Conservation (phyloP, 2,113 vertebrate species). For the Dromaius novaehollandiae region DNA sequence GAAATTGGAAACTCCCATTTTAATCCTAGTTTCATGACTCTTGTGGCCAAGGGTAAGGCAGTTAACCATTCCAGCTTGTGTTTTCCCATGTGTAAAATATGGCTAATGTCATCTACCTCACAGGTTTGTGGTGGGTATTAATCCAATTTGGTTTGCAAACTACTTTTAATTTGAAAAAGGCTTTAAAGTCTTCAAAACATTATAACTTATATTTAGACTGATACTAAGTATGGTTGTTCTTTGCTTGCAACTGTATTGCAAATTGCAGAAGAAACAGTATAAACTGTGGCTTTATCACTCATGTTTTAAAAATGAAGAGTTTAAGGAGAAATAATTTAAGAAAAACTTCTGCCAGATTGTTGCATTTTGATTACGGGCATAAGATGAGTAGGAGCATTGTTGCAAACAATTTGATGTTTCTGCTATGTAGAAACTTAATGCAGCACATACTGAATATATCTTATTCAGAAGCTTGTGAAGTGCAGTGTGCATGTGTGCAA, state of each 20-base stretch:
- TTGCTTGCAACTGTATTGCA: not conserved
- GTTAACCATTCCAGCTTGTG: not conserved
- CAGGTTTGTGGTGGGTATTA: not conserved
- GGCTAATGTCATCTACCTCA: not conserved
- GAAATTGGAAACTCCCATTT: not conserved
- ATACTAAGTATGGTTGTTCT: not conserved
- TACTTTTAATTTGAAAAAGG: not conserved
- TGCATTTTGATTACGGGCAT: not conserved
- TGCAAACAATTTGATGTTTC: not conserved
- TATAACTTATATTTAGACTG: not conserved
- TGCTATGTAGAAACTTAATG: not conserved
- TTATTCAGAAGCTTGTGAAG: not conserved
- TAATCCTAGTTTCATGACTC: not conserved
- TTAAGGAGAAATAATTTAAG: not conserved
- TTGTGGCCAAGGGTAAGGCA: not conserved
- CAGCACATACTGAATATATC: fast-evolving
- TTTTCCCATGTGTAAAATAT: not conserved
- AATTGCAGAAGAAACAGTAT: fast-evolving
- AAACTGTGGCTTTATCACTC: not conserved
- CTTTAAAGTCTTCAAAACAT: not conserved
- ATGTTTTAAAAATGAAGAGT: not conserved
- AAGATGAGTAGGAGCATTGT: not conserved
- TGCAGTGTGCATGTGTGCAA: not conserved
- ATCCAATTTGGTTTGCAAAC: not conserved
- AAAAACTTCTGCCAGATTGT: not conserved